Base-by-base conservation (phyloP, 1,140 invertebrate species). In the Bombus waltoni region DNA sequence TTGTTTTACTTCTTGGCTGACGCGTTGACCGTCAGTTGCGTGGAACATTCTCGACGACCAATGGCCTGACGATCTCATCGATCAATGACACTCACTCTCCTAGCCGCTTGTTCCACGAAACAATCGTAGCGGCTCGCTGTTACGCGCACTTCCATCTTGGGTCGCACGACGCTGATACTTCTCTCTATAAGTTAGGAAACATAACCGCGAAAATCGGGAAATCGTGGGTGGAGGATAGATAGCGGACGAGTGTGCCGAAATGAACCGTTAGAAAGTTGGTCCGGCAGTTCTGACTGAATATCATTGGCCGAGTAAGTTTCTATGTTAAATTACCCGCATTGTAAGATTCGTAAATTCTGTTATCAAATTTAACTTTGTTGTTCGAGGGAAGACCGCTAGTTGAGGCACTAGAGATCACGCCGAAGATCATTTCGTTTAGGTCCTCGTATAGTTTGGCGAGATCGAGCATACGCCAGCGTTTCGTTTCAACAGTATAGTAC, bases 1-100 rank as follows among this genome's bases (percentile, higher is more conserved):
- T 85, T 83, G 86, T 89, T 71, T 76, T 38, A 4, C 4, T 59
- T 62, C 38, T 66, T 18, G 25, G 22, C 57, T 59, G 80, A 75
- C 86, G 47, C 59, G 87, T 88, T 82, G 81, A 65, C 57, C 71
- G 35, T 78, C 70, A 77, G 78, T 83, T 76, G 40, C 81, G 75
- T 74, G 78, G 88, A 89, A 89, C 81, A 75, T 28, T 89, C 65
- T 75, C 86, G 77, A 47, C 73, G 47, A 53, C 47, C 47, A 22
- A 22, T 22, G 47, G 47, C 6, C 47, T 18, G 47, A 22, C 47
- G 77, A 90, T 89, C 81, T 74, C 88, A 87, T 90, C 88, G 85
- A 90, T 90, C 89, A 89, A 35, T 35, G 40, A 6, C 32, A 32
- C 38, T 38, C 32, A 38, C 28, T 73, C 35, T 66, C 66, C 42